Conservation (phyloP, 2,113 vertebrate species). For the Ivindomyrus marchei region DNA sequence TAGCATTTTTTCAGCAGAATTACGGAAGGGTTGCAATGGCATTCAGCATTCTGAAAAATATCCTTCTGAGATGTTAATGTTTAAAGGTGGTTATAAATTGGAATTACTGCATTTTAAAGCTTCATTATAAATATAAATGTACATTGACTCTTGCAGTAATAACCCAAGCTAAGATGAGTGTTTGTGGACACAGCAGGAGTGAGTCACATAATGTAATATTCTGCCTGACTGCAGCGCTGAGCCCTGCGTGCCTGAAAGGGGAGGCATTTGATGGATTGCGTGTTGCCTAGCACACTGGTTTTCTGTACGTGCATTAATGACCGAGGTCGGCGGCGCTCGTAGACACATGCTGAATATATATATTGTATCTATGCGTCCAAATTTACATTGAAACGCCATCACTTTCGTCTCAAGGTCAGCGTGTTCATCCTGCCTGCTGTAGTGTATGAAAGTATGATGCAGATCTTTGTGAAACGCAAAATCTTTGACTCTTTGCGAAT, state of each 20-base stretch:
- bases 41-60: not conserved
- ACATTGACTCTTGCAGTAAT: not conserved
- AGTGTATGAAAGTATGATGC: not conserved
- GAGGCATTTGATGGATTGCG: not conserved
- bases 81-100: not conserved
- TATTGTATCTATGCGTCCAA: not conserved
- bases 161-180: not conserved
- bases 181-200: not conserved
- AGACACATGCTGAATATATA: constrained; percentile 1
- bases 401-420: not conserved
- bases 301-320: not conserved
- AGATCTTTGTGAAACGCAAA: not conserved
- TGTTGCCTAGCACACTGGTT: not conserved
- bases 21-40: not conserved
- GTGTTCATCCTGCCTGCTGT: not conserved
- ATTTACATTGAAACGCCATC: not conserved
- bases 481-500: not conserved
- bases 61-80: not conserved
- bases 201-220: not conserved
- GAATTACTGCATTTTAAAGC: not conserved
- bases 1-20: not conserved
- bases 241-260: not conserved
- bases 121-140: not conserved
- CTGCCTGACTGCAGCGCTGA: not conserved
- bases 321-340: not conserved